Conservation (phyloP, 2,888 invertebrate species). For the Dyspetes luteomarginatus region DNA sequence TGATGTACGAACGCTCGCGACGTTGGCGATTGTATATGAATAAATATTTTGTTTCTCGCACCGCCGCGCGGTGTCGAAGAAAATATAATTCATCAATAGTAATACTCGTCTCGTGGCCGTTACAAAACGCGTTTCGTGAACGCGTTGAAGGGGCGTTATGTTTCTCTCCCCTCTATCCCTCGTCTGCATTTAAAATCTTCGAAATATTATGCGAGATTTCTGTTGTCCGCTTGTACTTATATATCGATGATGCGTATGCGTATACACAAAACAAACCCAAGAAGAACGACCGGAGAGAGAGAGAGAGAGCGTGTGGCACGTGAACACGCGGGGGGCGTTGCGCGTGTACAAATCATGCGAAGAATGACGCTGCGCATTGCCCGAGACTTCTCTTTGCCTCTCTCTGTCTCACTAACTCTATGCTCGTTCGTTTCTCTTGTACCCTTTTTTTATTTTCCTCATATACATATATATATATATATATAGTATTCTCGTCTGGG, state of each 20-base stretch:
- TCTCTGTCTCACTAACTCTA: constrained; percentile 49
- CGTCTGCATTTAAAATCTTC: constrained; percentile 71
- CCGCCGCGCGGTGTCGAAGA: constrained; percentile 66
- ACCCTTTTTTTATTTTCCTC: constrained; percentile 10
- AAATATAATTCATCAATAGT: constrained; percentile 72
- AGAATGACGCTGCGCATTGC: constrained; percentile 78
- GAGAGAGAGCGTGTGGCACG: constrained; percentile 56
- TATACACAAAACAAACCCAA: constrained; percentile 31
- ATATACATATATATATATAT: constrained; percentile 28
- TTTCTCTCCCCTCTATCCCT: constrained; percentile 35
- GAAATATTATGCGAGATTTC: constrained; percentile 73
- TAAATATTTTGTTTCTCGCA: constrained; percentile 71
- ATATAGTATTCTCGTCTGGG: constrained; percentile 27
- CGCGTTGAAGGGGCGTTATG: constrained; percentile 66
- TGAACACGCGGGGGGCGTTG: constrained; percentile 76
- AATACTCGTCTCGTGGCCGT: constrained; percentile 17
- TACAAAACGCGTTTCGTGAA: constrained; percentile 36
- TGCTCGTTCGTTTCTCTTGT: constrained; percentile 17
- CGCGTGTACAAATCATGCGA: constrained; percentile 80
- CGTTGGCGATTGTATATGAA: constrained; percentile 61
- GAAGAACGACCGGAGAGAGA: constrained; percentile 10
- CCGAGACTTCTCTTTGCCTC: constrained; percentile 37
- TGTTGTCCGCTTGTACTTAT: constrained; percentile 41
- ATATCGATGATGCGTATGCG: constrained; percentile 30
- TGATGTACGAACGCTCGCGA: constrained; percentile 5